Conservation (phyloP, 2,113 vertebrate genomes). For the Hippopotamus amphibius region DNA sequence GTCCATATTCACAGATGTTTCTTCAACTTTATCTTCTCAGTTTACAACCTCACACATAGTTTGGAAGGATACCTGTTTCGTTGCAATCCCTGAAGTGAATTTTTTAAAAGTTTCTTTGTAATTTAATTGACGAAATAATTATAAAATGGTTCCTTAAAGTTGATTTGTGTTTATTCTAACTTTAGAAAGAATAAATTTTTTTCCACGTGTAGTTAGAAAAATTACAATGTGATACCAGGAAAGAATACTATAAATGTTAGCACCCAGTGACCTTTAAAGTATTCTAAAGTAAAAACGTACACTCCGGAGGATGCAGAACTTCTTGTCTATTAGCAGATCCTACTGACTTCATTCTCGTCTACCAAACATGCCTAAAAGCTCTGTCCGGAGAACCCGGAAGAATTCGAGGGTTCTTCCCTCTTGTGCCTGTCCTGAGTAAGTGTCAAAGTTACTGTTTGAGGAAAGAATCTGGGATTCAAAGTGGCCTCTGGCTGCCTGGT, state of each 20-base stretch:
- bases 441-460: background rate
- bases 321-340: background rate
- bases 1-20: background rate
- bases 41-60: background rate
- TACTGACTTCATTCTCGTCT: background rate
- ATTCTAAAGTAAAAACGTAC: background rate
- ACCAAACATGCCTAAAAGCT: background rate
- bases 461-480: background rate
- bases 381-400: background rate
- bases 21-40: background rate
- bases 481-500: background rate
- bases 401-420: background rate
- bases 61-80: background rate
- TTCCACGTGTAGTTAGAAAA: background rate
- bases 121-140: background rate
- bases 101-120: background rate
- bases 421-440: background rate
- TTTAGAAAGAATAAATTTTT: constrained; percentile 25
- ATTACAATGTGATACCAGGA: background rate
- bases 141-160: background rate
- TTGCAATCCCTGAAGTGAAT: background rate
- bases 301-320: background rate
- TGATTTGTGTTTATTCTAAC: background rate
- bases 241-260: background rate
- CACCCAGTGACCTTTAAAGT: background rate